Evolutionary conservation across 1,140 invertebrate species (phyloP).

Genomic region (Cataglyphis hispanica): DNA sequence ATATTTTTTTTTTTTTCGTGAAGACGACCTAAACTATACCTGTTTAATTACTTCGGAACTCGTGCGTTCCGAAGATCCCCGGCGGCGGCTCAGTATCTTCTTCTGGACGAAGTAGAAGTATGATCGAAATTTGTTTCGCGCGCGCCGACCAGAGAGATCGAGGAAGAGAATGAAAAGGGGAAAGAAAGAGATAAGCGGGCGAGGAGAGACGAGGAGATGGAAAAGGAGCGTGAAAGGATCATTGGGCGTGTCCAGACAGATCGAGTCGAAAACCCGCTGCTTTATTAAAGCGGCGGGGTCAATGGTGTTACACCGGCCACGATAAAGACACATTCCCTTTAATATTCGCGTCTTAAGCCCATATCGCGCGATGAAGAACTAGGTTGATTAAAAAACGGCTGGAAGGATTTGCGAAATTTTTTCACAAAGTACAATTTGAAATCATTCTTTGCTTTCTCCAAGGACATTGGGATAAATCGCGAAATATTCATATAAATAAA

Average conservation of each 20-base stretch:
- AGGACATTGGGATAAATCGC: background rate
- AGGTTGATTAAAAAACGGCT: background rate
- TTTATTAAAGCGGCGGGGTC: conserved; percentile 76
- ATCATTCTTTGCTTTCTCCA: background rate
- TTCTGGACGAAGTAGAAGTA: conserved; percentile 11
- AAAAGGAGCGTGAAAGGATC: conserved; percentile 78
- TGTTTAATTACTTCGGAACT: conserved; percentile 57
- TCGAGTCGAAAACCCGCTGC: conserved; percentile 77
- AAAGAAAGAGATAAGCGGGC: conserved; percentile 13
- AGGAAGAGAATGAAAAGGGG: conserved; percentile 52
- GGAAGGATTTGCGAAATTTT: background rate
- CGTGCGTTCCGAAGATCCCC: conserved; percentile 48
- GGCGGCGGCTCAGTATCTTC: conserved; percentile 35
- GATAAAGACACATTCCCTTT: conserved; percentile 72
- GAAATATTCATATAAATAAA: background rate
- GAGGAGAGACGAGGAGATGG: conserved; percentile 54
- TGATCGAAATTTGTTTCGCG: conserved; percentile 60
- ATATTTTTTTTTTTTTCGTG: conserved; percentile 21
- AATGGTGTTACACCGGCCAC: conserved; percentile 63
- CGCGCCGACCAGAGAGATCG: conserved; percentile 42
- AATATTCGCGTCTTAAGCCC: conserved; percentile 47
- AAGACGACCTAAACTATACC: conserved; percentile 52
- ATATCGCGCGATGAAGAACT: conserved; percentile 38
- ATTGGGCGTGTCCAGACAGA: conserved; percentile 77
- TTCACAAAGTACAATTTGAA: background rate